Base-by-base conservation (phyloP, 2,113 vertebrate species). In the Phylloscopus trochiloides region DNA sequence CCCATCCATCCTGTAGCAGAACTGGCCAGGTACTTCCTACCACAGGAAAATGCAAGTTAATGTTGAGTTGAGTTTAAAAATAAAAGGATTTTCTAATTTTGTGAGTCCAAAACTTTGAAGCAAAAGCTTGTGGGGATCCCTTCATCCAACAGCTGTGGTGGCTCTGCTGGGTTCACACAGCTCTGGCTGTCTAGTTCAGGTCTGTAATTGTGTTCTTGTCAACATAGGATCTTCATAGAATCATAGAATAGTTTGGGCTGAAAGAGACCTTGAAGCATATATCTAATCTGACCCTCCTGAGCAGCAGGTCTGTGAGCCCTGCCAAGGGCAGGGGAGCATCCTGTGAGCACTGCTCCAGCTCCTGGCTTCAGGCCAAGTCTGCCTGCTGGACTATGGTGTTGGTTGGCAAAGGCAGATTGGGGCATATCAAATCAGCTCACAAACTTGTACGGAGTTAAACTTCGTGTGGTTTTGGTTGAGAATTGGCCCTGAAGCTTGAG, bases 1-100 rank as follows among this genome's bases (percentile, higher is more conserved):
- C 14, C 54, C 36, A 13, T 25, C 47, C 5, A 4, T n/a, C 68
- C 58, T 26, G 17, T 1, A 26, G 25, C 57, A 86, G 52, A 58
- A 0, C 1, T 75, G 17, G 7, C 22, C 1, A 18, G 36, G 31
- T 8, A 6, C 51, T 32, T 81, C 25, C 29, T 22, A 47, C 25
- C 29, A 2, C 6, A 45, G 71, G 26, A 58, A 91, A 65, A 57
- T 24, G 12, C 10, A 12, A 42, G 24, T 57, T 90, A 10, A 6
- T 18, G 11, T 31, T 62, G 32, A 47, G 45, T 6, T 59, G 58
- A 34, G 31, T 51, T 71, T 67, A 22, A 72, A 83, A 74, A 65
- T 8, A 47, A 48, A 6, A 6, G 5, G 3, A 12, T 51, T 59
- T 91, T 3, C 26, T 32, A 14, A 12, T 10, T 14, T 50, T 26